Evolutionary conservation across 2,797 vertebrate genomes (phyloP).

Genomic region (Cossypha polioptera): DNA sequence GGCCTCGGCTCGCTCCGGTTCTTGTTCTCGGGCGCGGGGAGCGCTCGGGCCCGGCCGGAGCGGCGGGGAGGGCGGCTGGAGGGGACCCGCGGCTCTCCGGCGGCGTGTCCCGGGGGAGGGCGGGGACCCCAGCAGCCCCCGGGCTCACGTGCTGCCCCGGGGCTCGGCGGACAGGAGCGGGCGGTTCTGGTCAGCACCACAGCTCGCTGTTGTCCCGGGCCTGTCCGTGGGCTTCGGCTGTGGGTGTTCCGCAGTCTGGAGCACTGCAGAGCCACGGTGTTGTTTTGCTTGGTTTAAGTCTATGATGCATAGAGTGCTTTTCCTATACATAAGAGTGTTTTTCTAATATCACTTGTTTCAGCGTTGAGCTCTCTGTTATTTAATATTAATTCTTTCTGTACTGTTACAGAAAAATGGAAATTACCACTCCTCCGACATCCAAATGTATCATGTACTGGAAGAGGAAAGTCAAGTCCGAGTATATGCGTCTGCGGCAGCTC

Average conservation of each 20-base stretch:
- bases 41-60: neutral
- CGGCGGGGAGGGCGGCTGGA: neutral
- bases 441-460: conserved; percentile 90
- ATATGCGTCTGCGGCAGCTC: conserved; percentile 93
- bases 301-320: neutral
- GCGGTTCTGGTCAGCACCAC: neutral
- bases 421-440: conserved; percentile 67
- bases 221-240: neutral
- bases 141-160: neutral
- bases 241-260: neutral
- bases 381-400: neutral
- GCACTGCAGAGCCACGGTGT: accelerated
- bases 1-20: neutral
- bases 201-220: neutral
- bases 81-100: neutral
- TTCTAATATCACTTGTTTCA: accelerated
- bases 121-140: accelerated
- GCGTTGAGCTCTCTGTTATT: neutral
- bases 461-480: conserved; percentile 94
- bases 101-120: neutral
- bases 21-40: neutral
- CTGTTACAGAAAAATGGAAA: conserved; percentile 75
- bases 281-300: neutral
- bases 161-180: neutral
- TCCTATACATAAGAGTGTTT: neutral